Percentiles rank a stretch among this genome's conserved stretches.
phyloP scores from a whole-genome alignment of 2,797 vertebrate genomes.

The Malacoraja senta region DNA sequence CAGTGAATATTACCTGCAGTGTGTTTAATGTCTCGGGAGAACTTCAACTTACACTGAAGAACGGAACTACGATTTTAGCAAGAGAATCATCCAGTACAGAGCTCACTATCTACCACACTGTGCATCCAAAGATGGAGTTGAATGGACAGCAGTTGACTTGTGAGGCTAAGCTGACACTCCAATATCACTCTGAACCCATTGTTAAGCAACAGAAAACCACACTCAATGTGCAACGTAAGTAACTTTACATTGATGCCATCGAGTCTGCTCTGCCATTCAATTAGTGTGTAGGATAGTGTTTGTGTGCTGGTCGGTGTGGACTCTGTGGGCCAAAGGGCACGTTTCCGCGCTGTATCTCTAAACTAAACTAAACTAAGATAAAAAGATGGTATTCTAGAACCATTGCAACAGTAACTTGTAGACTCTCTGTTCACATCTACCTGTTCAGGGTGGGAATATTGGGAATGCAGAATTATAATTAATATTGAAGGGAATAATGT shows the following conservation, averaged over 20 bases:
- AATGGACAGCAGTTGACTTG: neutral
- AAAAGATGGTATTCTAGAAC: no score
- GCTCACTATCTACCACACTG: neutral
- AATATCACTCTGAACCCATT: neutral
- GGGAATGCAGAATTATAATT: no score
- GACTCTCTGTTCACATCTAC: no score
- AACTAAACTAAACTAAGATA: no score
- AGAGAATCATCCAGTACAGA: neutral
- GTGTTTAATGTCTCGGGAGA: neutral
- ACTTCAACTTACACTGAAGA: constrained; percentile 3
- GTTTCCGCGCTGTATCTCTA: no score
- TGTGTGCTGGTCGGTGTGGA: no score
- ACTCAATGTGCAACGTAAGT: neutral
- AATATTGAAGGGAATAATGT: no score
- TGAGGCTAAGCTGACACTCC: neutral
- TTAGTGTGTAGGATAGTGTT: no score
- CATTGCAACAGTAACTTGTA: no score
- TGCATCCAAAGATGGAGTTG: neutral
- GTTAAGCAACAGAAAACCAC: neutral
- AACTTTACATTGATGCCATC: neutral
- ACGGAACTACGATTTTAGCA: neutral
- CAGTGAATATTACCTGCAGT: neutral
- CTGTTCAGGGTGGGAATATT: no score
- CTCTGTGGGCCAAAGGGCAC: no score
- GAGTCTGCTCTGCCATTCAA: no score